Conservation (phyloP, 2,888 invertebrate species). For the Cephus rjabovi region DNA sequence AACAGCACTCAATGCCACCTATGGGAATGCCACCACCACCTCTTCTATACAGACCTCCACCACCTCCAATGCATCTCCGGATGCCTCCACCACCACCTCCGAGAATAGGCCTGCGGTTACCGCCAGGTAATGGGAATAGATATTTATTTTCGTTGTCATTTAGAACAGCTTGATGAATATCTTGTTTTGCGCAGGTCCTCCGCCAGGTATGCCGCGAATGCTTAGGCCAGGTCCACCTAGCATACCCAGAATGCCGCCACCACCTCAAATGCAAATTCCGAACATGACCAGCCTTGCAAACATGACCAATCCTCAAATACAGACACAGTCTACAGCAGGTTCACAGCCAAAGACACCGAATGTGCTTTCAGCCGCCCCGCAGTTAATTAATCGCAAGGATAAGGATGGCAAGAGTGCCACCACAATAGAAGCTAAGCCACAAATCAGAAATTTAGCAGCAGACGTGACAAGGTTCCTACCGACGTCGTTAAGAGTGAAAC, state of each 20-base stretch:
- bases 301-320: constrained; percentile 49
- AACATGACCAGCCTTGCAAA: constrained; percentile 50
- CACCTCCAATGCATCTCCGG: constrained; percentile 66
- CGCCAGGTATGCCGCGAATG: constrained; percentile 73
- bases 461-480: constrained; percentile 97
- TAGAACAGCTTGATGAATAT: neutral
- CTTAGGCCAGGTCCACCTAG: constrained; percentile 75
- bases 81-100: constrained; percentile 69
- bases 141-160: neutral
- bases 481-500: constrained; percentile 90
- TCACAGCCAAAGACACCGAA: constrained; percentile 71
- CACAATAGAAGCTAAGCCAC: constrained; percentile 96
- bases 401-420: constrained; percentile 75
- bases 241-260: constrained; percentile 70
- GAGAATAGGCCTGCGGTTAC: constrained; percentile 68
- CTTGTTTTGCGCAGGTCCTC: constrained; percentile 70
- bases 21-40: constrained; percentile 70
- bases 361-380: constrained; percentile 85
- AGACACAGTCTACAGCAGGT: constrained; percentile 40
- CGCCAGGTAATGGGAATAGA: constrained; percentile 61
- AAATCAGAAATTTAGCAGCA: constrained; percentile 91
- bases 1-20: constrained; percentile 57
- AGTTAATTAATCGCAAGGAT: constrained; percentile 80
- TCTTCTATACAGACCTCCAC: constrained; percentile 72
- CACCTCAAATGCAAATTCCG: constrained; percentile 68